A percentile compares a stretch with the other conserved stretches of the same genome.
Conservation (phyloP, 2,888 invertebrate species). For the Dusona sp. region DNA sequence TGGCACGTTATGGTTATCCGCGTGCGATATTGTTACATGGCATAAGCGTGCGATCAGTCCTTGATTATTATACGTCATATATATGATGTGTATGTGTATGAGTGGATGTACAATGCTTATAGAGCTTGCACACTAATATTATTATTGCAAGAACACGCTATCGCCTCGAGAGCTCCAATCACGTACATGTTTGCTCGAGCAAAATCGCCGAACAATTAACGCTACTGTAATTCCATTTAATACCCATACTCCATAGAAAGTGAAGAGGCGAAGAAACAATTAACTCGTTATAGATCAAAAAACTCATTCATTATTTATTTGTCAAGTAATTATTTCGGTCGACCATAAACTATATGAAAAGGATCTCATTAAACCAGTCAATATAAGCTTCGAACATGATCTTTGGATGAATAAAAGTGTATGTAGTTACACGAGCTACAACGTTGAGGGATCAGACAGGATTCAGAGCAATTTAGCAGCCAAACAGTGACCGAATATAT, state of each 20-base stretch:
- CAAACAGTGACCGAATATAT: constrained; percentile 59
- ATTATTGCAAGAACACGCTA: constrained; percentile 61
- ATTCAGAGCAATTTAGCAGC: constrained; percentile 23
- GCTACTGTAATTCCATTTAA: constrained; percentile 34
- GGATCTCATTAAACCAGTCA: not conserved
- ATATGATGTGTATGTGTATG: constrained; percentile 19
- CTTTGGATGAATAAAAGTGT: constrained; percentile 2
- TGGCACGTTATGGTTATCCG: constrained; percentile 69
- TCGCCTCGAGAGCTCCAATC: constrained; percentile 44
- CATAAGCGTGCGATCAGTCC: constrained; percentile 62
- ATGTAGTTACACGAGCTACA: not conserved
- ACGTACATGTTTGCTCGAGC: constrained; percentile 23
- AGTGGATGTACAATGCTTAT: not conserved
- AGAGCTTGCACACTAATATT: constrained; percentile 39
- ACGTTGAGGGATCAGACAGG: constrained; percentile 11
- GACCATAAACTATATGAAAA: not conserved
- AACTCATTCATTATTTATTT: not conserved
- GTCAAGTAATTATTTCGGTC: not conserved
- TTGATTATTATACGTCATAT: constrained; percentile 48
- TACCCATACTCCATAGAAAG: not conserved
- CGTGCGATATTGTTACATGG: constrained; percentile 68
- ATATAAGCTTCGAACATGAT: not conserved
- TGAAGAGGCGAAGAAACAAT: not conserved
- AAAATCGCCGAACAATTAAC: constrained; percentile 52
- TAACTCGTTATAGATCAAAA: not conserved